phyloP scores from a whole-genome alignment of 1,140 invertebrate species.

The Calliopsis andreniformis region DNA sequence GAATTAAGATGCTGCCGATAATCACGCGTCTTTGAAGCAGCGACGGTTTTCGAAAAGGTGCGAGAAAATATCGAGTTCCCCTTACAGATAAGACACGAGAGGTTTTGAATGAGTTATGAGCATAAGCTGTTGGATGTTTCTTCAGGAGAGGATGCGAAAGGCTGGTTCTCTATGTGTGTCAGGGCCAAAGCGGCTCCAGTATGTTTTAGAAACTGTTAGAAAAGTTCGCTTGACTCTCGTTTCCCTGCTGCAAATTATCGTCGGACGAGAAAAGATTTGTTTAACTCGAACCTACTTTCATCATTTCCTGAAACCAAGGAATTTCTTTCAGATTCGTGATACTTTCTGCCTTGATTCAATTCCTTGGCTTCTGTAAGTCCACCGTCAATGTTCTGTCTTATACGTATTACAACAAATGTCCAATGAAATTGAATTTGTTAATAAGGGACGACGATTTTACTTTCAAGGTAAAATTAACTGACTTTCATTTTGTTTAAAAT shows the following conservation, averaged over 20 bases:
- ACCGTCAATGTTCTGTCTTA: too few relatives aligned
- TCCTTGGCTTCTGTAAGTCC: not conserved
- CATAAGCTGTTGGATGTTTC: constrained; percentile 54
- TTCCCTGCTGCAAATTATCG: constrained; percentile 58
- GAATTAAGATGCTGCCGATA: constrained; percentile 4
- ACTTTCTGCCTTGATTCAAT: not conserved
- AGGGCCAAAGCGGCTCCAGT: constrained; percentile 54
- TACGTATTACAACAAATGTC: too few relatives aligned
- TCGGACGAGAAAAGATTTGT: constrained; percentile 27
- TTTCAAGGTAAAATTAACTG: too few relatives aligned
- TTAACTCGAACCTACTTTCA: constrained; percentile 35
- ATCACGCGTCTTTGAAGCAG: not conserved
- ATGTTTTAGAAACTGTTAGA: constrained; percentile 68
- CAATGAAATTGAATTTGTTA: too few relatives aligned
- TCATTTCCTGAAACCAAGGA: constrained; percentile 6
- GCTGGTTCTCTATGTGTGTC: constrained; percentile 62
- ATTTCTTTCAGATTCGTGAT: not conserved
- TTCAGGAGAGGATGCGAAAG: constrained; percentile 65
- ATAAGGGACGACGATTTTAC: too few relatives aligned
- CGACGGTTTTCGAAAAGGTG: constrained; percentile 22
- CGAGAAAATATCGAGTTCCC: constrained; percentile 43
- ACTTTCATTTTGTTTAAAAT: too few relatives aligned
- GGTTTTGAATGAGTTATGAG: constrained; percentile 56
- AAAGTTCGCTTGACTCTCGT: constrained; percentile 35
- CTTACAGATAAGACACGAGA: constrained; percentile 30